Base-by-base conservation (phyloP, 2,888 invertebrate genomes). In the Tuberolachnus salignus region DNA sequence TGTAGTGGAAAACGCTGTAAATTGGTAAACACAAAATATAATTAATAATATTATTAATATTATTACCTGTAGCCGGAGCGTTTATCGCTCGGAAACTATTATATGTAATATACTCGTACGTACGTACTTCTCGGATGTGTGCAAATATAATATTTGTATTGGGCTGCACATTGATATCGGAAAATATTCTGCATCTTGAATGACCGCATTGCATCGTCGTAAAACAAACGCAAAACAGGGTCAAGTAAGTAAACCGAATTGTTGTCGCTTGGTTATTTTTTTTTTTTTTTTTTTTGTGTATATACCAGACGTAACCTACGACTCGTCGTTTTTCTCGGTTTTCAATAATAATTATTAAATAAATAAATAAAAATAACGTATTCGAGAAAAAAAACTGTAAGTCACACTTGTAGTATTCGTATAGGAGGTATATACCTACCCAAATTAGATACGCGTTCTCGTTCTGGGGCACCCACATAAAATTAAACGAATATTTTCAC, bases 371-470 rank as follows among this genome's bases (percentile, higher is more conserved):
- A 16, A 34, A 59, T 59, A 26, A n/a, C n/a, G n/a, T 34, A 59
- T 59, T 34, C 23, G 26, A 16, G 4, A 51, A 6, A 3, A 10
- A n/a, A 16, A 14, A 21, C 10, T 23, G n/a, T 34, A 59, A 34
- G 59, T 26, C n/a, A 59, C n/a, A n/a, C 59, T 59, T 16, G 26
- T 59, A 23, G 23, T 59, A 26, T 59, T 59, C 26, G 59, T 59
- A 26, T 26, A 59, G 23, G n/a, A n/a, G 59, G 59, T 26, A 26
- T 26, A 59, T 59, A 26, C 16, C 59, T 26, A 26, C 23, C 23
- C 26, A 10, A n/a, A n/a, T n/a, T 8, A 59, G 26, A 26, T 16
- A 26, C 26, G 26, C 26, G 59, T 3, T 59, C 26, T 10, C 26
- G 26, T n/a, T n/a, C n/a, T n/a, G 34, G 34, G 3, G 34, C 6